Conservation (phyloP, 2,797 vertebrate genomes). For the Parauchenoglanis punctatus region DNA sequence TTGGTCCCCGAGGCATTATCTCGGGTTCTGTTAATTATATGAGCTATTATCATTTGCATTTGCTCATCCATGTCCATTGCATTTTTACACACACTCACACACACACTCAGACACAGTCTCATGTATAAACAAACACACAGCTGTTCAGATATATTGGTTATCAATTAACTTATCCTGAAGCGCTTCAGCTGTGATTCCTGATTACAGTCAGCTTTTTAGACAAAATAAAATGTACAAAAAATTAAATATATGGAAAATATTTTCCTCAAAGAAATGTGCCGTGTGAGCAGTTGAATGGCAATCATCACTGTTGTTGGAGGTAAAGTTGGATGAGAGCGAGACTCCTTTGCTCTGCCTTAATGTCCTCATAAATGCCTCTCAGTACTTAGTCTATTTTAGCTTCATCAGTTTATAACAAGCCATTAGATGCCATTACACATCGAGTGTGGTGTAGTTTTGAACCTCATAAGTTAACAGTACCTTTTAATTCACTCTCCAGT, state of each 20-base stretch:
- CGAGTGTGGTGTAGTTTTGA: conserved; percentile 53
- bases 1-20: conserved; percentile 62
- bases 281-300: not conserved
- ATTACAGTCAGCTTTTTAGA: conserved; percentile 20
- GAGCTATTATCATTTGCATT: conserved; percentile 72
- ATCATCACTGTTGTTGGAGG: not conserved
- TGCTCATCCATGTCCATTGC: conserved; percentile 33
- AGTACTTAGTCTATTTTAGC: conserved; percentile 53
- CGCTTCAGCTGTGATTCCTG: not conserved
- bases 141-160: conserved; percentile 18
- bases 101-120: not conserved
- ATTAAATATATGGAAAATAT: not conserved
- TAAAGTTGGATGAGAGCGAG: conserved; percentile 30
- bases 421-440: conserved; percentile 63
- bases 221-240: not conserved
- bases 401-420: conserved; percentile 61
- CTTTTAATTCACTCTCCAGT: conserved; percentile 61
- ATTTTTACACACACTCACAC: conserved; percentile 27
- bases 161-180: not conserved
- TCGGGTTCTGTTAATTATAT: conserved; percentile 71
- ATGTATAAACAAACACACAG: conserved; percentile 20
- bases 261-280: not conserved
- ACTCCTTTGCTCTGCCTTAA: conserved; percentile 41
- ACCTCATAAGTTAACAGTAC: conserved; percentile 58
- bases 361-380: conserved; percentile 49